Percentiles rank a stretch among this genome's conserved stretches.
Evolutionary conservation across 2,113 vertebrate genomes (phyloP).

Genomic region (Morone chrysops): DNA sequence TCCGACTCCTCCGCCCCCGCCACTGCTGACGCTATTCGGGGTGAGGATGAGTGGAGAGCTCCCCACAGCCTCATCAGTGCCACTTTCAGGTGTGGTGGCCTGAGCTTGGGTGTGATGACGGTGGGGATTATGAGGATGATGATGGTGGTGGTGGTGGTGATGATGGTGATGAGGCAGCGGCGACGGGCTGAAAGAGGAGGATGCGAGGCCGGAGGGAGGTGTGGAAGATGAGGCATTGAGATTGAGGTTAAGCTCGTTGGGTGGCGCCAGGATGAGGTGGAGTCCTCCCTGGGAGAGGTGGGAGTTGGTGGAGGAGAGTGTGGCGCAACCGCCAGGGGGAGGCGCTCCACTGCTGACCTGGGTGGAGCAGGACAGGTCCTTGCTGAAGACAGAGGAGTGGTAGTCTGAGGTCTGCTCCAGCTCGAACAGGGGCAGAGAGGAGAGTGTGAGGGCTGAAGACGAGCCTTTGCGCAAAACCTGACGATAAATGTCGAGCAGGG

Average conservation of each 20-base stretch:
- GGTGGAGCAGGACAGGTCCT: conserved; percentile 89
- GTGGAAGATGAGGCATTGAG: conserved; percentile 87
- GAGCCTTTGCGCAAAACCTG: conserved; percentile 94
- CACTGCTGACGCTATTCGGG: conserved; percentile 74
- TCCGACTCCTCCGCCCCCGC: conserved; percentile 34
- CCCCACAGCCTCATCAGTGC: conserved; percentile 78
- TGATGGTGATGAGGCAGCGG: conserved; percentile 83
- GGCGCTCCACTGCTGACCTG: conserved; percentile 82
- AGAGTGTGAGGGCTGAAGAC: conserved; percentile 89
- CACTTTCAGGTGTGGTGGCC: conserved; percentile 86
- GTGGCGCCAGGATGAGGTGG: conserved; percentile 92
- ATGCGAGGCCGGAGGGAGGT: conserved; percentile 83
- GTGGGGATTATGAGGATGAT: conserved; percentile 78
- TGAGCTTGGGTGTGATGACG: conserved; percentile 86
- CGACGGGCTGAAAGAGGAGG: conserved; percentile 86
- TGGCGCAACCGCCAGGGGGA: conserved; percentile 81
- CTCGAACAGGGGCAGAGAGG: conserved; percentile 93
- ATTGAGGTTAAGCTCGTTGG: conserved; percentile 90
- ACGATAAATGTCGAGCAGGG: conserved; percentile 94
- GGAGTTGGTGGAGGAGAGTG: conserved; percentile 89
- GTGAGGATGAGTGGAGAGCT: conserved; percentile 83
- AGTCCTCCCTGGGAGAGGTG: conserved; percentile 91
- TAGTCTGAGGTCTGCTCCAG: conserved; percentile 95
- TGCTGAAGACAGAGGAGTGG: conserved; percentile 90
- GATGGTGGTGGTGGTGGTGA: conserved; percentile 85